phyloP scores from a whole-genome alignment of 1,140 invertebrate genomes.

The Drosophila nikananu region DNA sequence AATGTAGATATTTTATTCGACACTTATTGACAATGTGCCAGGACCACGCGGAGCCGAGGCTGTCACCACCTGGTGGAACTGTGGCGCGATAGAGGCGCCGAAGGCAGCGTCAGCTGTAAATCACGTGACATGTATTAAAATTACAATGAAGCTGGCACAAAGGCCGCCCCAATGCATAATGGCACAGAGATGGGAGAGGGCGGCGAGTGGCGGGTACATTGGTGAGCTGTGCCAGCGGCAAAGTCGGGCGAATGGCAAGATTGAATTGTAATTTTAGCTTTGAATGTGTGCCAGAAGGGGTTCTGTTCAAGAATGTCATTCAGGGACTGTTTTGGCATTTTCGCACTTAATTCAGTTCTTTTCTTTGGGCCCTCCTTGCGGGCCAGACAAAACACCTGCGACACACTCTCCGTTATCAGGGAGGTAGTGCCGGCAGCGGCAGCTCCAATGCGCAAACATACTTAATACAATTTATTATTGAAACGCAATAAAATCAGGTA shows the following conservation, averaged over 20 bases:
- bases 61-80: conserved; percentile 26
- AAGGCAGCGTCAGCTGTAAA: conserved; percentile 47
- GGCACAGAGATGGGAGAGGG: neutral
- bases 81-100: conserved; percentile 2
- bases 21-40: conserved; percentile 29
- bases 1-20: neutral
- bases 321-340: conserved; percentile 44
- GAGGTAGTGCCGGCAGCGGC: conserved; percentile 17
- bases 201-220: conserved; percentile 6
- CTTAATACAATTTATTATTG: conserved; percentile 72
- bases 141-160: conserved; percentile 43
- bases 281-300: conserved; percentile 33
- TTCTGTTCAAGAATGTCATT: conserved; percentile 21
- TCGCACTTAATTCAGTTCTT: conserved; percentile 57
- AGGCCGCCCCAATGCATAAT: conserved; percentile 9
- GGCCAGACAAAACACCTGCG: conserved; percentile 57
- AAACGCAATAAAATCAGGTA: conserved; percentile 55
- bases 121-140: conserved; percentile 59
- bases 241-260: neutral
- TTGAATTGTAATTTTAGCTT: conserved; percentile 52
- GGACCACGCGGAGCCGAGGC: conserved; percentile 10
- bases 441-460: conserved; percentile 34
- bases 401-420: conserved; percentile 10
- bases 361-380: conserved; percentile 30
- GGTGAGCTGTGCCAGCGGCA: conserved; percentile 18